Percentiles rank a stretch among this genome's conserved stretches.
Conservation (phyloP, 1,140 invertebrate species). For the Mylabris phalerata region DNA sequence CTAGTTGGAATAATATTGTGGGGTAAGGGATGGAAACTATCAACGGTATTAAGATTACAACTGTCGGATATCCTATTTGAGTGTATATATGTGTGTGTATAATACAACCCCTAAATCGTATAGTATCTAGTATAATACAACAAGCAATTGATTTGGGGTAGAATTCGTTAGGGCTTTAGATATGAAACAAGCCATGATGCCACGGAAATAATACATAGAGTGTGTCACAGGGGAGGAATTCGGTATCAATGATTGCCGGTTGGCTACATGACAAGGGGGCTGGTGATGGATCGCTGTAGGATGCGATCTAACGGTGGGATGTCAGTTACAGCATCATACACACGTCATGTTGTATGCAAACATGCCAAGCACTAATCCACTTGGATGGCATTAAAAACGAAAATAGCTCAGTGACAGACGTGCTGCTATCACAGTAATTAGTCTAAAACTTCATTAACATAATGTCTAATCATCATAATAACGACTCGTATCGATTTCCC, state of each 20-base stretch:
- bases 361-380: background rate
- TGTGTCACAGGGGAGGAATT: conserved; percentile 16
- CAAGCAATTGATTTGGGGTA: conserved; percentile 9
- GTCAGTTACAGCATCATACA: conserved; percentile 16
- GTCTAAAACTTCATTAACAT: no score
- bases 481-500: no score
- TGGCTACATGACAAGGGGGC: conserved; percentile 13
- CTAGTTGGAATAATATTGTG: no score
- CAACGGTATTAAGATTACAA: no score
- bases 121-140: no score
- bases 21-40: no score
- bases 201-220: conserved; percentile 15
- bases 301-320: conserved; percentile 12
- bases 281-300: conserved; percentile 5
- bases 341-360: conserved; percentile 17
- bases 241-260: conserved; percentile 17
- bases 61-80: no score
- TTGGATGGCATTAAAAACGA: no score
- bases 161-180: conserved; percentile 10
- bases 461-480: no score
- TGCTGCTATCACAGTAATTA: no score
- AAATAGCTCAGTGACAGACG: no score
- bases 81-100: no score
- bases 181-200: conserved; percentile 5
- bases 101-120: background rate